These are phyloP conservation scores for Homalodisca vitripennis DNA, from an alignment of 1,140 invertebrate species.

Conservation along the genomic window DNA sequence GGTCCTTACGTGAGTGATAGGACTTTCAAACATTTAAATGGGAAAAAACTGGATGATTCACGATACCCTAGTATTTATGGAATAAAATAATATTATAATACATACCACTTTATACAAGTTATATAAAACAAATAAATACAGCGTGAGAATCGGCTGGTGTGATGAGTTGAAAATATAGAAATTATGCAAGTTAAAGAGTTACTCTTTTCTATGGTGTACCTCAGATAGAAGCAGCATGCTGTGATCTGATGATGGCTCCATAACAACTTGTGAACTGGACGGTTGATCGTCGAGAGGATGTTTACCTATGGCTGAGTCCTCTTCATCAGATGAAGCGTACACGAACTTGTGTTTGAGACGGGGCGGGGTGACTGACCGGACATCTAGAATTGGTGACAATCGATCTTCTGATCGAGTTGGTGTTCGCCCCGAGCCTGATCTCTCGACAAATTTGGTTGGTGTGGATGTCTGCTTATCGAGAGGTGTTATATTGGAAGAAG, in stretches of 20 bases:
- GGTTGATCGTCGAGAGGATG: neutral
- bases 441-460: slow-evolving; percentile 28
- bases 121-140: no score
- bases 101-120: no score
- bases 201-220: slow-evolving; percentile 37
- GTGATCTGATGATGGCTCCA: slow-evolving; percentile 35
- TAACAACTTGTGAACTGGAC: slow-evolving; percentile 23
- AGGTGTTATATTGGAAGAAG: slow-evolving; percentile 5
- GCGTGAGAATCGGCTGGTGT: no score
- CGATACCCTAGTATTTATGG: no score
- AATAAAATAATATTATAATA: no score
- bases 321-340: slow-evolving; percentile 45
- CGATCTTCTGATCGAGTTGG: slow-evolving; percentile 38
- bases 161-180: no score
- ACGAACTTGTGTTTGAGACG: slow-evolving; percentile 45
- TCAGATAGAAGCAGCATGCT: slow-evolving; percentile 38
- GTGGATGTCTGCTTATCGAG: slow-evolving; percentile 28
- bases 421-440: slow-evolving; percentile 21
- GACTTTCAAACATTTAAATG: no score
- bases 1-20: no score
- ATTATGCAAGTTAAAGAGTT: no score
- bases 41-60: no score
- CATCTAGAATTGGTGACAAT: slow-evolving; percentile 48
- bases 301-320: slow-evolving; percentile 41
- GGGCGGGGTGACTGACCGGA: slow-evolving; percentile 46